These are phyloP conservation scores for Graphium colonna DNA, from an alignment of 2,888 invertebrate species.

Conservation along the genomic window DNA sequence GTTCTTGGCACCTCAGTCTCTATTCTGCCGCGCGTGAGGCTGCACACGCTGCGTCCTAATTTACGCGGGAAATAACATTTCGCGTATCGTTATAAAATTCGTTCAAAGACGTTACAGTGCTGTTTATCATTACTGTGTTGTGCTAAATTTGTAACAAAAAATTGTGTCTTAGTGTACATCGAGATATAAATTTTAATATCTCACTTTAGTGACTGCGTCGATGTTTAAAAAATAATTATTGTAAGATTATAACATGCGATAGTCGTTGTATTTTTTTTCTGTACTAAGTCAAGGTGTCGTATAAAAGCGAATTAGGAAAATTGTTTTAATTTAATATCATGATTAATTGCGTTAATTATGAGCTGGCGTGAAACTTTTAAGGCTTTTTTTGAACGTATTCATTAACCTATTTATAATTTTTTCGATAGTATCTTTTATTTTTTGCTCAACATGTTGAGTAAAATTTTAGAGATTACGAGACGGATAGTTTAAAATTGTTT, in stretches of 20 bases:
- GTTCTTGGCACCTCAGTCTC: slow-evolving; percentile 50
- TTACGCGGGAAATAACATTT: slow-evolving; percentile 53
- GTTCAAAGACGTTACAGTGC: neutral
- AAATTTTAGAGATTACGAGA: neutral
- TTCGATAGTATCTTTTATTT: no score
- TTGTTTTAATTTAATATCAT: no score
- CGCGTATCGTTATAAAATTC: slow-evolving; percentile 3
- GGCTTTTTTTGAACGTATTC: neutral
- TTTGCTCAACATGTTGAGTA: neutral
- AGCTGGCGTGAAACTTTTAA: neutral
- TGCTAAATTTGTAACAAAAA: neutral
- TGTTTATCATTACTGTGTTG: slow-evolving; percentile 3
- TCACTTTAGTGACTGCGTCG: slow-evolving; percentile 2
- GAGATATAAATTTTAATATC: neutral
- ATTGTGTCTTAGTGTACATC: slow-evolving; percentile 10
- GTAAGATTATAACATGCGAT: slow-evolving; percentile 11
- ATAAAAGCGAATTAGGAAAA: no score
- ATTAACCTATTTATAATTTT: neutral
- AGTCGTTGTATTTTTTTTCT: slow-evolving; percentile 16
- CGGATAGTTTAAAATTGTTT: neutral
- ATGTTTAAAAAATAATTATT: slow-evolving; percentile 1
- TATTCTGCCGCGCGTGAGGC: slow-evolving; percentile 35
- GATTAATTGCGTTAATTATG: no score
- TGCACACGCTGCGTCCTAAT: slow-evolving; percentile 42
- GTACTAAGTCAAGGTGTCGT: neutral